These are phyloP conservation scores for Trichomycterus rosablanca DNA, from an alignment of 2,113 vertebrate genomes.

Conservation along the genomic window DNA sequence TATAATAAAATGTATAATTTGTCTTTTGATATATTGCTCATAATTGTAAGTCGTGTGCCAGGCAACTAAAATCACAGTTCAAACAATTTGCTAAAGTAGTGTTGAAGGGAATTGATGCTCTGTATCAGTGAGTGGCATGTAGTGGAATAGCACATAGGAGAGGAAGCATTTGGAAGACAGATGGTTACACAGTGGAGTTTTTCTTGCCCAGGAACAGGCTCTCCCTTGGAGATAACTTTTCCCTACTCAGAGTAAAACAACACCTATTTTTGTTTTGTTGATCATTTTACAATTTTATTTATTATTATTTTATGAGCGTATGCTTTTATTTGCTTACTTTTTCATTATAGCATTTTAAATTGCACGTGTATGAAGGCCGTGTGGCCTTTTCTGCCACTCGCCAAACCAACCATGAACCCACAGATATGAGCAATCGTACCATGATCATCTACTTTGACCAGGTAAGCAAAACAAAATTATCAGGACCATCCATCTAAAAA, in stretches of 20 bases:
- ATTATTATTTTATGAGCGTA: slow-evolving; percentile 59
- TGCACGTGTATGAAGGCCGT: slow-evolving; percentile 42
- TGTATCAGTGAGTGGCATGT: slow-evolving; percentile 40
- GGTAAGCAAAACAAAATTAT: slow-evolving; percentile 53
- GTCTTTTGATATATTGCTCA: not conserved
- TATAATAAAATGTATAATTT: not conserved
- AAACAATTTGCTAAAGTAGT: not conserved
- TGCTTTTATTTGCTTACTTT: slow-evolving; percentile 39
- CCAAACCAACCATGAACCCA: slow-evolving; percentile 76
- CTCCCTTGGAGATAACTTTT: slow-evolving; percentile 57
- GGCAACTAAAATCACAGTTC: slow-evolving; percentile 3
- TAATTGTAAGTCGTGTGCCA: not conserved
- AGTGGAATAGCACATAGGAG: slow-evolving; percentile 44
- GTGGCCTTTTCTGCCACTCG: slow-evolving; percentile 74
- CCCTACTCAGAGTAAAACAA: slow-evolving; percentile 58
- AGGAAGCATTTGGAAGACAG: slow-evolving; percentile 62
- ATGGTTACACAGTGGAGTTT: slow-evolving; percentile 74
- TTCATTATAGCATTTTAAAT: slow-evolving; percentile 35
- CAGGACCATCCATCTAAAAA: not conserved
- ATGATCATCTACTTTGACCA: slow-evolving; percentile 79
- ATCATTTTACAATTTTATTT: too few relatives aligned
- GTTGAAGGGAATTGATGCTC: not conserved
- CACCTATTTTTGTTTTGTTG: too few relatives aligned
- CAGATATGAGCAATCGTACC: slow-evolving; percentile 75
- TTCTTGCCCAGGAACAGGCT: slow-evolving; percentile 54